Conservation (phyloP, 2,113 vertebrate genomes). For the Hemiscyllium ocellatum region DNA sequence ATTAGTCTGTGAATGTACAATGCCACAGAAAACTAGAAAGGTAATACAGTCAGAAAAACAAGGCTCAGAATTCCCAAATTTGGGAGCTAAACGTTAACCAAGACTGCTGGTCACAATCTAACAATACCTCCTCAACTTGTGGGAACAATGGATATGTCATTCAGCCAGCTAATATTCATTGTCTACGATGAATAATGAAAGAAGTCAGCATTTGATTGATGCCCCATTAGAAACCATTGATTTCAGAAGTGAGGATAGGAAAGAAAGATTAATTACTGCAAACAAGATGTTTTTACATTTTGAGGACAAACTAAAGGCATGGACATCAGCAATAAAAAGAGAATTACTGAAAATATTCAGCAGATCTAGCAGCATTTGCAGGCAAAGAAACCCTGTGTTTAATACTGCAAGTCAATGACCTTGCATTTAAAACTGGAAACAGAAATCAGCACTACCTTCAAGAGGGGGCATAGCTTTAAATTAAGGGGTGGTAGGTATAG, state of each 20-base stretch:
- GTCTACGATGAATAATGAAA: background rate
- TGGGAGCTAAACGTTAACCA: background rate
- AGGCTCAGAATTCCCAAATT: background rate
- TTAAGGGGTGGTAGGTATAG: too few relatives aligned
- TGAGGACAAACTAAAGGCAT: background rate
- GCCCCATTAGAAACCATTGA: background rate
- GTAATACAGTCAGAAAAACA: background rate
- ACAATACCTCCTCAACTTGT: background rate
- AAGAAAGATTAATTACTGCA: background rate
- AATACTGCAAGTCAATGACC: background rate
- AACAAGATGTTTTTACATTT: background rate
- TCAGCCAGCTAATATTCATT: background rate
- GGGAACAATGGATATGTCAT: background rate
- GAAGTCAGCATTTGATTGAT: background rate
- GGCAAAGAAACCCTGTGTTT: background rate
- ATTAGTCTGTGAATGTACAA: background rate
- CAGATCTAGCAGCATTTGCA: too few relatives aligned
- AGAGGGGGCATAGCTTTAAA: too few relatives aligned
- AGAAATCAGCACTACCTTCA: background rate
- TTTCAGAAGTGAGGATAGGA: background rate
- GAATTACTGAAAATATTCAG: background rate
- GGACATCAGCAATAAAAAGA: background rate
- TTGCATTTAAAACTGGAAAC: background rate
- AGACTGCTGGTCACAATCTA: background rate
- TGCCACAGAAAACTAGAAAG: background rate